Evolutionary conservation across 1,140 invertebrate genomes (phyloP), one percentile per base, ranked within the genome.

Genomic region (Mactra quadrangularis): DNA sequence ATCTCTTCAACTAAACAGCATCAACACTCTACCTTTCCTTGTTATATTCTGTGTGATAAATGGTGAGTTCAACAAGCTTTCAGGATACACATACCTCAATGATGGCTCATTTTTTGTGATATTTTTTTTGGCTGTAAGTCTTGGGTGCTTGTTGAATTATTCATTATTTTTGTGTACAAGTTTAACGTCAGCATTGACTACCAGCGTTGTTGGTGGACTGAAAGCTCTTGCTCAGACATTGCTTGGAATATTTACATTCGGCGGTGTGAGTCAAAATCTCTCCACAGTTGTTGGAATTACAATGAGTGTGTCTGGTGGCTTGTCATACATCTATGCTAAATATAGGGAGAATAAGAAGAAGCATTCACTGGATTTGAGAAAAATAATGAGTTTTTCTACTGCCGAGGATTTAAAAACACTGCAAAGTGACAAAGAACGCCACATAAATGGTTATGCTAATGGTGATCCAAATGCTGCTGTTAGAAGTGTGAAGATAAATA

Each of bases 161-260:
- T 92, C 94, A 1, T 85, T 94, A 57, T 94, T 94, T 85, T 88
- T 94, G 55, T 94, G 94, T 84, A 94, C 94, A 0, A 91, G 90
- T 62, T 85, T 93, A 55, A 94, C 93, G 27, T 94, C 93, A 17
- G 94, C 94, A 1, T 86, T 94, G 50, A 94, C 94, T 0, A 94
- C 94, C 1, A 93, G 93, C 84, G 87, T 94, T 19, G 92, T 94
- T 4, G 94, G 93, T 2, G 92, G 94, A 0, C 68, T 93, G 7
- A 94, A 94, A 85, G 92, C 91, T 35, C 85, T 94, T 17, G 76
- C 93, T 15, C 94, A 94, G 87, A 94, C 94, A 45, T 45, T 94
- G 7, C 86, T 94, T 45, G 94, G 94, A 11, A 91, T 94, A 71
- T 92, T 94, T 71, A 91, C 93, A 2, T 94, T 94, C 89, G 94